These are phyloP conservation scores for Prunella fulvescens DNA, from an alignment of 2,113 vertebrate genomes.

Conservation along the genomic window DNA sequence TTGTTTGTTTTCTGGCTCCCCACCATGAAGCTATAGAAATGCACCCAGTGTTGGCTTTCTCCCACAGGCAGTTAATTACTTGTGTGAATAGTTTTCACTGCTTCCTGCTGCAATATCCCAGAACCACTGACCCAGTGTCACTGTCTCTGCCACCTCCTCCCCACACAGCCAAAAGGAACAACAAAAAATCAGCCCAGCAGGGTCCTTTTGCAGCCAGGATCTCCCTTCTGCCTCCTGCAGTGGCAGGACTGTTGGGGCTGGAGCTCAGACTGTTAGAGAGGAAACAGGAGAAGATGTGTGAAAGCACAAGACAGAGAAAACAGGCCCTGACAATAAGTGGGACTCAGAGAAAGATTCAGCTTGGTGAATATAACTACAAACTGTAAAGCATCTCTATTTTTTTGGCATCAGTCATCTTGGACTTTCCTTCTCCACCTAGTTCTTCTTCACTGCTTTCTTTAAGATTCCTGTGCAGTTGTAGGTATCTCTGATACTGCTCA, in stretches of 20 bases:
- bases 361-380: neutral
- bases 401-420: neutral
- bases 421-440: neutral
- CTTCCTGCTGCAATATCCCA: neutral
- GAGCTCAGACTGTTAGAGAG: neutral
- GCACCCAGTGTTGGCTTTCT: neutral
- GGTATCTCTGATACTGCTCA: neutral
- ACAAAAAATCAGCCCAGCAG: neutral
- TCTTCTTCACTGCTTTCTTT: neutral
- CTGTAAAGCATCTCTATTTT: neutral
- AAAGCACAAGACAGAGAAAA: neutral
- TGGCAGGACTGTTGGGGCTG: accelerated
- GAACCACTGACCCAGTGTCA: neutral
- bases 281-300: neutral
- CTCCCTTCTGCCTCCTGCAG: neutral
- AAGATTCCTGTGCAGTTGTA: neutral
- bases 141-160: neutral
- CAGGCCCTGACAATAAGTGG: neutral
- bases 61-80: neutral
- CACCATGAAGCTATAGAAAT: neutral
- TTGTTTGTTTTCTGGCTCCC: neutral
- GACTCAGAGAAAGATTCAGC: neutral
- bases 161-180: neutral
- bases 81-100: neutral
- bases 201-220: neutral